phyloP scores from a whole-genome alignment of 1,140 invertebrate genomes.

The Saxidomus purpurata region DNA sequence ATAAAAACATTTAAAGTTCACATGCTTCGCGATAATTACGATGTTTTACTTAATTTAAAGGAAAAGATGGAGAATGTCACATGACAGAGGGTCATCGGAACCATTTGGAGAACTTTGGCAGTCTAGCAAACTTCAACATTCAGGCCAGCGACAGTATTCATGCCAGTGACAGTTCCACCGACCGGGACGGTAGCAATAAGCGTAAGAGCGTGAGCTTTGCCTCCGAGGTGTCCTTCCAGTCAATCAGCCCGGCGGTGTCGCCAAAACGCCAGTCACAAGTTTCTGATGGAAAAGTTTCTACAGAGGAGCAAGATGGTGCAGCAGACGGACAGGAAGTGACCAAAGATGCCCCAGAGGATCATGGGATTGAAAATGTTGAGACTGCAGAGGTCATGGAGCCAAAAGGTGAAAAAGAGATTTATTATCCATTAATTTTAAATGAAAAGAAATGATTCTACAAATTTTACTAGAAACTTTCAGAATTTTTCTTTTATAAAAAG shows the following conservation, averaged over 20 bases:
- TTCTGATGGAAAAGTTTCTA: neutral
- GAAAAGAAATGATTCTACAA: too few species aligned
- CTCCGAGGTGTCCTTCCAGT: constrained; percentile 83
- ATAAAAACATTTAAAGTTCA: too few species aligned
- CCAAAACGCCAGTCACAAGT: constrained; percentile 63
- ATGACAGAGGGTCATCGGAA: constrained; percentile 54
- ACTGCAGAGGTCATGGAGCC: neutral
- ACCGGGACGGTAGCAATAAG: constrained; percentile 59
- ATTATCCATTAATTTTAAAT: too few species aligned
- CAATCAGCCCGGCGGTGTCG: constrained; percentile 79
- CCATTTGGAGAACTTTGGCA: constrained; percentile 61
- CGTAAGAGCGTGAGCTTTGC: constrained; percentile 84
- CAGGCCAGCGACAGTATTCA: constrained; percentile 60
- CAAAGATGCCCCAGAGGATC: neutral
- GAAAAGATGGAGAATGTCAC: constrained; percentile 65
- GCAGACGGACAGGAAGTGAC: constrained; percentile 37
- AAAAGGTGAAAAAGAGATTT: neutral
- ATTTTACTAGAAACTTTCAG: too few species aligned
- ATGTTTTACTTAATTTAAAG: constrained; percentile 40
- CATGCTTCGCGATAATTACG: too few species aligned
- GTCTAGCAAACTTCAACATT: constrained; percentile 57
- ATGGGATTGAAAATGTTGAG: neutral
- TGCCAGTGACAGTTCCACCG: constrained; percentile 54
- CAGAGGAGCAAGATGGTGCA: neutral
- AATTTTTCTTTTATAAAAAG: too few species aligned